Conservation (phyloP, 2,888 invertebrate genomes). For the Siphlonurus alternatus region DNA sequence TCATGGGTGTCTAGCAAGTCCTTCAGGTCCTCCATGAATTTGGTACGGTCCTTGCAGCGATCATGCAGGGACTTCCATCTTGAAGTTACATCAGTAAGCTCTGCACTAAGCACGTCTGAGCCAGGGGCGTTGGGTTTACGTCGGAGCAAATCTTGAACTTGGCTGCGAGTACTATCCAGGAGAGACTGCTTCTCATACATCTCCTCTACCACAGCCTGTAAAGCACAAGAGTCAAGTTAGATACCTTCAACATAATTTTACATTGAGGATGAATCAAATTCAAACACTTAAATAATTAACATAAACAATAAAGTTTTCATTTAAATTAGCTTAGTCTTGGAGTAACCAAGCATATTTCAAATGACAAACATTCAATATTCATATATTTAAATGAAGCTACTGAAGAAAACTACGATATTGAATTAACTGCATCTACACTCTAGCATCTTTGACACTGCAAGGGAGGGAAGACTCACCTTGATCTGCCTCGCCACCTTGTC, state of each 20-base stretch:
- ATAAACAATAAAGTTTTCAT: not conserved
- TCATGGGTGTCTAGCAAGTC: constrained; percentile 84
- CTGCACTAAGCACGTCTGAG: constrained; percentile 63
- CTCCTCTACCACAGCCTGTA: constrained; percentile 52
- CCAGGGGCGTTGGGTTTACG: constrained; percentile 74
- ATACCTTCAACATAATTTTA: not conserved
- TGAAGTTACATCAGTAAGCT: constrained; percentile 63
- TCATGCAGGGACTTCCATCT: constrained; percentile 78
- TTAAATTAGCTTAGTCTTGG: not conserved
- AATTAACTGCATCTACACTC: no score
- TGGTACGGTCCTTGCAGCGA: constrained; percentile 56
- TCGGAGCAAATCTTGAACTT: constrained; percentile 71
- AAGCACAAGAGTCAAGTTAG: constrained; percentile 4
- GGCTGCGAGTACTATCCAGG: constrained; percentile 74
- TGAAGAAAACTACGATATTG: no score
- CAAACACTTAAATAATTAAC: not conserved
- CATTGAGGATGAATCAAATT: not conserved
- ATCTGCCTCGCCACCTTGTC: constrained; percentile 72
- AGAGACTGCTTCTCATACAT: constrained; percentile 87
- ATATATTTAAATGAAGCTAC: no score
- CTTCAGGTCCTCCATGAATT: constrained; percentile 68
- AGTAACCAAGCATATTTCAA: no score
- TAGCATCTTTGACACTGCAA: no score
- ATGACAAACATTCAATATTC: no score
- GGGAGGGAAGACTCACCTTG: constrained; percentile 35